A percentile compares a stretch with the other conserved stretches of the same genome.
Evolutionary conservation across 2,888 invertebrate genomes (phyloP).

Genomic region (Calameuta filiformis): DNA sequence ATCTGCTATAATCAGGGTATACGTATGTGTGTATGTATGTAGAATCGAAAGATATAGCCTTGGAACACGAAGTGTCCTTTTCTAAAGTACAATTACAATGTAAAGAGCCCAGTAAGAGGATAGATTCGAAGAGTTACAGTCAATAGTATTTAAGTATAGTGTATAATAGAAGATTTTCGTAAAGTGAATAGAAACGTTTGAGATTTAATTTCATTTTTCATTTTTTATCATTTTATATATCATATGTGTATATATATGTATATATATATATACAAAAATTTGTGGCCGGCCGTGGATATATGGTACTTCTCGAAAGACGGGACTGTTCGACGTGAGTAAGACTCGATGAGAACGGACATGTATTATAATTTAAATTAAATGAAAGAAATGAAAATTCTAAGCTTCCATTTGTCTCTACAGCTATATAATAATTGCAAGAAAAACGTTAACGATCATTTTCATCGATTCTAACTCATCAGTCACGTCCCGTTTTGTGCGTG

Average conservation of each 20-base stretch:
- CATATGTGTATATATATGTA: conserved; percentile 15
- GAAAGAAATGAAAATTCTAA: conserved; percentile 1
- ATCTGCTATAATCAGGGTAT: neutral
- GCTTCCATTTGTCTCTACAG: conserved; percentile 13
- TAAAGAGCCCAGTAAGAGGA: conserved; percentile 8
- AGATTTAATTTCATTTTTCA: neutral
- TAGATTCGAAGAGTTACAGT: conserved; percentile 6
- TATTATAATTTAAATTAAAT: neutral
- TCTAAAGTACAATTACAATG: neutral
- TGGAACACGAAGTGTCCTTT: neutral
- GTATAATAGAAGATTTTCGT: conserved; percentile 7
- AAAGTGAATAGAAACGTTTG: conserved; percentile 11
- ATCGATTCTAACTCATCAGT: conserved; percentile 9
- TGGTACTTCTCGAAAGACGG: neutral
- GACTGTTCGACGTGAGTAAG: conserved; percentile 17
- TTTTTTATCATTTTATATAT: conserved; percentile 6
- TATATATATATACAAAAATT: conserved; percentile 18
- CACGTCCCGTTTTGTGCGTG: conserved; percentile 5
- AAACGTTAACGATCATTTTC: conserved; percentile 19
- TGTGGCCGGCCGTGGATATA: conserved; percentile 6
- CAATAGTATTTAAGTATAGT: conserved; percentile 10
- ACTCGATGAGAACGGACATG: conserved; percentile 10
- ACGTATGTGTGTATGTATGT: neutral
- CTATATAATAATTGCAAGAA: conserved; percentile 7
- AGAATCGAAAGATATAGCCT: neutral